Base-by-base conservation (phyloP, 2,113 vertebrate genomes). In the Heterocephalus glaber region DNA sequence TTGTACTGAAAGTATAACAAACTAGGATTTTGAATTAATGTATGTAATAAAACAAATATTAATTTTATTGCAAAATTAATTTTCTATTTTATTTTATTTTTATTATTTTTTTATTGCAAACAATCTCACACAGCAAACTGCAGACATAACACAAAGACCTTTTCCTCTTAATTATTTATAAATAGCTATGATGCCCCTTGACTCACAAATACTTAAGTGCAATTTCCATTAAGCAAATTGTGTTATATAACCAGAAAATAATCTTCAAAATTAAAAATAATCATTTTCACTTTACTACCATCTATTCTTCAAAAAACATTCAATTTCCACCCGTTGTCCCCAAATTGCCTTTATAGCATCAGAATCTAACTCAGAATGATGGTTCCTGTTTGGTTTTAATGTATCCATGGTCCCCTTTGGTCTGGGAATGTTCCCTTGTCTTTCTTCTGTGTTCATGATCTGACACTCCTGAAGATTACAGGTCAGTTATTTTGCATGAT, bases 1-100 rank as follows among this genome's bases (percentile, higher is more conserved):
- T 38, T 88, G 28, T 60, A 49, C 4, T 90, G 86, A 63, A 91
- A 96, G 12, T 81, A 30, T 41, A 93, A 90, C 41, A 26, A 88
- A 70, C 1, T 56, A 60, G 47, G 14, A 7, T 52, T 77, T 92
- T 95, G 28, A 81, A 56, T 60, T 90, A 81, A 49, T 79, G 80
- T 82, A 60, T 83, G 11, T 70, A 74, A 83, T 52, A 87, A n/a
- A 35, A 72, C 10, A 70, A 63, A 76, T 60, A 82, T 74, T 74
- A 81, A 65, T 80, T 93, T 89, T 72, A 80, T 70, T 30, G 85
- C 24, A 86, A 85, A 95, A n/a, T n/a, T n/a, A n/a, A n/a, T n/a
- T n/a, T n/a, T n/a, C n/a, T n/a, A n/a, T n/a, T n/a, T n/a, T n/a
- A n/a, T n/a, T n/a, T n/a, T n/a, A n/a, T n/a, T n/a, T n/a, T n/a